Conservation (phyloP, 2,797 vertebrate genomes). For the Chaunax sp. region DNA sequence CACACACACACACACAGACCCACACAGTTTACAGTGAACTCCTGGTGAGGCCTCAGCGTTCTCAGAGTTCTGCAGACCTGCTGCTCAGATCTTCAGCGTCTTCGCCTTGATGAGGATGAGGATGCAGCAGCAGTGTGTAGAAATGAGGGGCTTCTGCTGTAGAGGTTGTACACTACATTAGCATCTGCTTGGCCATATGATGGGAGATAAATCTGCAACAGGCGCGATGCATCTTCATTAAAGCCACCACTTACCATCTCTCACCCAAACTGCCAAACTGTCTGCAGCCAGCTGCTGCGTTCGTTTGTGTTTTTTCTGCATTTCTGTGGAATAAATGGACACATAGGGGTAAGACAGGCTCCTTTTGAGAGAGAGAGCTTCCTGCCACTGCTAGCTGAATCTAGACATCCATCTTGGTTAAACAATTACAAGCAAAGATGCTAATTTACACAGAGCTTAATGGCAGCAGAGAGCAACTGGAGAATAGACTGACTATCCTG, state of each 20-base stretch:
- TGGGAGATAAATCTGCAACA: slow-evolving; percentile 78
- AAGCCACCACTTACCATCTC: slow-evolving; percentile 76
- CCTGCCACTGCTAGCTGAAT: slow-evolving; percentile 37
- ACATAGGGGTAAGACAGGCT: slow-evolving; percentile 21
- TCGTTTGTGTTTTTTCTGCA: slow-evolving; percentile 63
- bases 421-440: slow-evolving; percentile 60
- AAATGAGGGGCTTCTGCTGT: slow-evolving; percentile 54
- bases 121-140: slow-evolving; percentile 40
- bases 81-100: slow-evolving; percentile 43
- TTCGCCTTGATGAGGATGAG: slow-evolving; percentile 65
- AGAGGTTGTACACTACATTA: slow-evolving; percentile 74
- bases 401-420: slow-evolving; percentile 75
- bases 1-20: not conserved
- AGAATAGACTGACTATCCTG: slow-evolving; percentile 17
- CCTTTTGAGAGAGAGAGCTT: slow-evolving; percentile 18
- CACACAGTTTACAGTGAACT: slow-evolving; percentile 19
- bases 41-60: slow-evolving; percentile 33
- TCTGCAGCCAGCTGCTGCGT: slow-evolving; percentile 73
- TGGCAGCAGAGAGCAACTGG: slow-evolving; percentile 35
- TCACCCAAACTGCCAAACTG: slow-evolving; percentile 76
- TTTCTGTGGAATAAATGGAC: slow-evolving; percentile 8
- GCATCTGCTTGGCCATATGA: slow-evolving; percentile 84
- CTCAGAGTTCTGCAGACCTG: slow-evolving; percentile 57
- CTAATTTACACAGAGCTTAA: slow-evolving; percentile 60
- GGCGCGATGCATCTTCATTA: slow-evolving; percentile 86